Evolutionary conservation across 30 jellyfish, hydroid and myxozoan genomes (phyloP).

Genomic region (Turritopsis rubra): DNA sequence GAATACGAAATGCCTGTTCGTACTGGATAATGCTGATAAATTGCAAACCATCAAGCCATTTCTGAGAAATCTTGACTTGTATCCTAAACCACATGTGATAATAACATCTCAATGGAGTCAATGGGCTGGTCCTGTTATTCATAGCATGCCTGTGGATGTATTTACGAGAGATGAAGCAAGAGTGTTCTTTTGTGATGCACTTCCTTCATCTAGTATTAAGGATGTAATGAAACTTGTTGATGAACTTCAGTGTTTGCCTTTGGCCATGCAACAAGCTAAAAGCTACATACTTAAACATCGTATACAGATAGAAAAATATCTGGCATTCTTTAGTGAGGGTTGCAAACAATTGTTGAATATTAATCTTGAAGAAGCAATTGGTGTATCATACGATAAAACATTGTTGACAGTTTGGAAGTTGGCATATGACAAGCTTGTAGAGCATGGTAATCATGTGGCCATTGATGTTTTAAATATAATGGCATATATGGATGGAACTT

Average conservation of each 20-base stretch:
- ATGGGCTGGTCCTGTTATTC: constrained; percentile 27
- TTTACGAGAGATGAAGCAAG: constrained; percentile 35
- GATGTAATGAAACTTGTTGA: constrained; percentile 32
- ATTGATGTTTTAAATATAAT: constrained; percentile 1
- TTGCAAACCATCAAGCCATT: constrained; percentile 31
- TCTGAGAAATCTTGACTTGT: constrained; percentile 8
- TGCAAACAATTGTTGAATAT: constrained; percentile 25
- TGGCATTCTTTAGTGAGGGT: constrained; percentile 23
- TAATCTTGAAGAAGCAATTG: constrained; percentile 3
- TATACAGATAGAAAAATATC: constrained; percentile 6
- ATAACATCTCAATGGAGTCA: constrained; percentile 33
- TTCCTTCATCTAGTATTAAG: not conserved
- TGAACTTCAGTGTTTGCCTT: constrained; percentile 44
- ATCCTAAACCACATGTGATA: constrained; percentile 15
- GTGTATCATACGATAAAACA: constrained; percentile 9
- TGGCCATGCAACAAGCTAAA: constrained; percentile 55
- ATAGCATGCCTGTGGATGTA: constrained; percentile 19
- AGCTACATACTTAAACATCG: constrained; percentile 32
- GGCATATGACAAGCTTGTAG: constrained; percentile 37
- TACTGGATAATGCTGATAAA: constrained; percentile 50
- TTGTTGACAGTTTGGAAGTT: constrained; percentile 41
- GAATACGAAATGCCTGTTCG: constrained; percentile 22
- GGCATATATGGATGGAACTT: constrained; percentile 11
- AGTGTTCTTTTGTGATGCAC: constrained; percentile 1
- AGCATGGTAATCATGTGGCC: not conserved